A percentile compares a stretch with the other conserved stretches of the same genome.
phyloP scores from a whole-genome alignment of 2,888 invertebrate genomes.

The Macrophya alboannulata region DNA sequence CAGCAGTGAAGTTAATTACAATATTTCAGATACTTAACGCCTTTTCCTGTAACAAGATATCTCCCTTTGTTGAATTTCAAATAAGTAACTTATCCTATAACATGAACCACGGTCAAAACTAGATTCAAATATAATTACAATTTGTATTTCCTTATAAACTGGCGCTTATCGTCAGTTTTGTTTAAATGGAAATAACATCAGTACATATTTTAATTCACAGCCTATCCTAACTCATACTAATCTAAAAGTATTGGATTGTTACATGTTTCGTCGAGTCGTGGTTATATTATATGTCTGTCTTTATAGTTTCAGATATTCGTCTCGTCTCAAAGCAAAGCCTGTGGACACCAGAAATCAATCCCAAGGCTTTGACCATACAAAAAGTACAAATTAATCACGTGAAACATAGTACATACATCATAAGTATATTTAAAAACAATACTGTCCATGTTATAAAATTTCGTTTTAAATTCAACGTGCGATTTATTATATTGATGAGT shows the following conservation, averaged over 20 bases:
- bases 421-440: slow-evolving; percentile 13
- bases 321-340: not conserved
- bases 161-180: slow-evolving; percentile 17
- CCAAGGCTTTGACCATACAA: not conserved
- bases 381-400: not conserved
- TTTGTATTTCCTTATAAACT: slow-evolving; percentile 11
- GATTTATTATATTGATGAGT: slow-evolving; percentile 26
- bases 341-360: slow-evolving; percentile 14
- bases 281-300: not conserved
- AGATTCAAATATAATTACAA: slow-evolving; percentile 30
- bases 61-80: not conserved
- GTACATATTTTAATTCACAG: slow-evolving; percentile 47
- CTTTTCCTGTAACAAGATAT: slow-evolving; percentile 1
- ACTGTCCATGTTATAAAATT: slow-evolving; percentile 22
- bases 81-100: slow-evolving; percentile 12
- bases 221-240: slow-evolving; percentile 38
- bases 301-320: not conserved
- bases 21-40: slow-evolving; percentile 4
- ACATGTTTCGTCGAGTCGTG: not conserved
- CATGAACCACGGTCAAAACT: not conserved
- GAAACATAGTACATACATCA: not conserved
- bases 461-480: not conserved
- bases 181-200: slow-evolving; percentile 7
- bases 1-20: slow-evolving; percentile 5
- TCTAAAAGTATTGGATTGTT: not conserved